Conservation (phyloP, 2,113 vertebrate genomes). For the Thomomys bottae region DNA sequence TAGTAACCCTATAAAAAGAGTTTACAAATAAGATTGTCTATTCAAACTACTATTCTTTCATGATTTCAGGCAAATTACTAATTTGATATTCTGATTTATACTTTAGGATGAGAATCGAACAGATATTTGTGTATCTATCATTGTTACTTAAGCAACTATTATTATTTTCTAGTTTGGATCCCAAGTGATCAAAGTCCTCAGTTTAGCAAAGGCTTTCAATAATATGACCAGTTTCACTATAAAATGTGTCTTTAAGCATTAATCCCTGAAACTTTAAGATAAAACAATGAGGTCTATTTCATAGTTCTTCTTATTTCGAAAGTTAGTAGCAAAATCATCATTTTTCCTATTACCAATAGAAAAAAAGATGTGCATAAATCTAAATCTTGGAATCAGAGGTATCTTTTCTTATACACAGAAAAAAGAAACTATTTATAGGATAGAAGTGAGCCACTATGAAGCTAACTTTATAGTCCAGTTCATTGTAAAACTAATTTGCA, state of each 20-base stretch:
- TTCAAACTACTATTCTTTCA: not conserved
- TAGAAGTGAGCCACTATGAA: not conserved
- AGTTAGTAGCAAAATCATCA: not conserved
- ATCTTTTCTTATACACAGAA: not conserved
- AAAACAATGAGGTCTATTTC: not conserved
- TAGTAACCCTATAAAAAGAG: not conserved
- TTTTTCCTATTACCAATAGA: not conserved
- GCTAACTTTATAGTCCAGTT: conserved; percentile 37
- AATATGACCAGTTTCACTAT: not conserved
- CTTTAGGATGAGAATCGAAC: not conserved
- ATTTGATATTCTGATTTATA: not conserved
- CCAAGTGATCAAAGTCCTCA: not conserved
- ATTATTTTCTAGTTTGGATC: conserved; percentile 11
- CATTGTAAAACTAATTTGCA: conserved; percentile 61
- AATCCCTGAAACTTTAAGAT: conserved; percentile 11
- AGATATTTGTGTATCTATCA: not conserved
- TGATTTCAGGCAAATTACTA: not conserved
- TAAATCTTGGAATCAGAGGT: not conserved
- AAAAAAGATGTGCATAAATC: not conserved
- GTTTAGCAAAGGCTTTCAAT: not conserved
- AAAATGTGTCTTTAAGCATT: conserved; percentile 4
- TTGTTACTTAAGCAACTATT: not conserved
- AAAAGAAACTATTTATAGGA: not conserved
- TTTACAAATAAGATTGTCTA: not conserved
- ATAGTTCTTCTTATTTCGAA: not conserved